Conservation (phyloP, 2,888 invertebrate genomes). For the Tetramorium bicarinatum region DNA sequence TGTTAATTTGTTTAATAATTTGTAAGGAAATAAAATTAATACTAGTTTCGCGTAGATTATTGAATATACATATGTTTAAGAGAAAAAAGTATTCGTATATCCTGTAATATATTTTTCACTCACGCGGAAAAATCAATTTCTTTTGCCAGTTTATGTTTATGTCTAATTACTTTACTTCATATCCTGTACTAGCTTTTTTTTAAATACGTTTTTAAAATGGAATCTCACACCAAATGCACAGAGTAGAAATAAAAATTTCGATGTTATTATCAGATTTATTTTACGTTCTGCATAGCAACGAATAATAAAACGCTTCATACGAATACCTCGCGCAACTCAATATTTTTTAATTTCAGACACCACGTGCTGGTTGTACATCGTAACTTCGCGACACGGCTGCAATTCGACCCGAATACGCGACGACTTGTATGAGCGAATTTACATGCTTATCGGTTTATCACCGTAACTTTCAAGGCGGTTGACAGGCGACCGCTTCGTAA, state of each 20-base stretch:
- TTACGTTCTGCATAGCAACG: background rate
- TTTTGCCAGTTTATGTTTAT: background rate
- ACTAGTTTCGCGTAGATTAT: background rate
- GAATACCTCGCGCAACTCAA: background rate
- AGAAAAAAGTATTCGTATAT: background rate
- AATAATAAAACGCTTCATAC: background rate
- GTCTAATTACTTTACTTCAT: background rate
- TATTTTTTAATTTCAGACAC: slow-evolving; percentile 8
- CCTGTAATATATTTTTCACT: background rate
- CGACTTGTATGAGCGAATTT: slow-evolving; percentile 68
- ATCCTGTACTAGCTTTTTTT: background rate
- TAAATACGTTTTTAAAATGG: background rate
- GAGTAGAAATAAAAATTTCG: background rate
- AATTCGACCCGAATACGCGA: slow-evolving; percentile 55
- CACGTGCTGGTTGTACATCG: slow-evolving; percentile 16
- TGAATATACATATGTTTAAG: background rate
- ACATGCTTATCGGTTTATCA: slow-evolving; percentile 70
- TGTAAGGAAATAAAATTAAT: background rate
- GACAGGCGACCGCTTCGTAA: slow-evolving; percentile 16
- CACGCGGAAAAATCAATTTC: background rate
- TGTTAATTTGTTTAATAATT: slow-evolving; percentile 5
- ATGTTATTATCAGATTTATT: slow-evolving; percentile 25
- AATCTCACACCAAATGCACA: background rate
- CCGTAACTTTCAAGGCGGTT: slow-evolving; percentile 56
- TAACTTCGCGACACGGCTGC: slow-evolving; percentile 58